phyloP scores from a whole-genome alignment of 1,140 invertebrate genomes.

The Microplitis demolitor region DNA sequence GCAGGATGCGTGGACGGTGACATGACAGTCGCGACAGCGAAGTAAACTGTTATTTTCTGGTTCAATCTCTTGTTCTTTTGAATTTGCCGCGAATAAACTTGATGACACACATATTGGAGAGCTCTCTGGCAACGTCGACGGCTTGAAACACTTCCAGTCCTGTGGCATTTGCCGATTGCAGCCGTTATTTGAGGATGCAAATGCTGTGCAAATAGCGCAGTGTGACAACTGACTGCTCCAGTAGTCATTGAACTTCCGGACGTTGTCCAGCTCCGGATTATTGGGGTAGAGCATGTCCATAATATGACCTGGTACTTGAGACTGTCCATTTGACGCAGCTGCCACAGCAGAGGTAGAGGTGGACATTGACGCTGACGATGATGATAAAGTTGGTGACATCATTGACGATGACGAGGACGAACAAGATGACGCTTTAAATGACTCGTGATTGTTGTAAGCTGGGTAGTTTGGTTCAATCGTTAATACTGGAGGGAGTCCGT shows the following conservation, averaged over 20 bases:
- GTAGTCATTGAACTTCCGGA: slow-evolving; percentile 55
- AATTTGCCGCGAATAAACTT: slow-evolving; percentile 53
- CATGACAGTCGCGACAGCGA: slow-evolving; percentile 57
- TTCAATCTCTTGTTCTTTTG: slow-evolving; percentile 51
- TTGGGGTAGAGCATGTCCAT: slow-evolving; percentile 50
- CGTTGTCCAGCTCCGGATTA: slow-evolving; percentile 39
- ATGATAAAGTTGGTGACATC: no score
- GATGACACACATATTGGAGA: slow-evolving; percentile 58
- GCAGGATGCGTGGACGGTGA: slow-evolving; percentile 61
- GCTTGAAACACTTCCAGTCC: slow-evolving; percentile 54
- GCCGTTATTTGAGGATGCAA: slow-evolving; percentile 42
- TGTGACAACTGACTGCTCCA: slow-evolving; percentile 57
- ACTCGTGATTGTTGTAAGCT: no score
- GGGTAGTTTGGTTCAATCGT: slow-evolving; percentile 26
- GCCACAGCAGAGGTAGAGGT: neutral
- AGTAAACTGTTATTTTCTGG: slow-evolving; percentile 56
- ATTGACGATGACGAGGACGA: no score
- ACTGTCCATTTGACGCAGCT: neutral
- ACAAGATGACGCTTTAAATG: no score
- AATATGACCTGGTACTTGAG: slow-evolving; percentile 45
- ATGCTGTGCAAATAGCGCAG: slow-evolving; percentile 53
- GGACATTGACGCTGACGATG: no score
- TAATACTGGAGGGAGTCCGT: slow-evolving; percentile 21
- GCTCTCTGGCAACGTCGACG: slow-evolving; percentile 51
- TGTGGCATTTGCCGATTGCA: slow-evolving; percentile 49